Evolutionary conservation across 1,140 invertebrate genomes (phyloP), one percentile per base, ranked within the genome.

Genomic region (Drosophila obscura): DNA sequence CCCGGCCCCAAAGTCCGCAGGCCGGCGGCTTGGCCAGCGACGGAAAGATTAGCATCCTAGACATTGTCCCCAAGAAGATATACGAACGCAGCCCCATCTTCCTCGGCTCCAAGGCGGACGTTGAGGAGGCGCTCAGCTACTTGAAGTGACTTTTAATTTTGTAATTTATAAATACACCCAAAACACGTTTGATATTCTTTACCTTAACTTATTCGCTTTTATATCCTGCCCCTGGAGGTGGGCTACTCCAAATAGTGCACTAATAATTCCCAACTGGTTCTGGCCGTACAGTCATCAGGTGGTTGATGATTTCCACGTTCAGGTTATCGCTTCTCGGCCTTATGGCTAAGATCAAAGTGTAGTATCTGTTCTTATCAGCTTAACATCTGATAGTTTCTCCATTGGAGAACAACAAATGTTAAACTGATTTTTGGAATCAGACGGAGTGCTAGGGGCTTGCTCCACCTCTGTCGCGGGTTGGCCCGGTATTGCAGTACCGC

Each of bases 41-140:
- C 88, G 99, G 98, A 2, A 93, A 94, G 63, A 95, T 95, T n/a
- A 94, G 95, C 24, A 97, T 99, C 87, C 93, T 99, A 62, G 98
- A 99, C 90, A 94, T 99, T 55, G 87, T 96, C 13, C 99, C 99
- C 0, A 93, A 94, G 57, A 92, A 92, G 22, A 97, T 99, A 73
- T 99, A 99, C 92, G 95, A 99, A 92, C 93, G 98, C 65, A 94
- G 95, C 15, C 98, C 99, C 0, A 97, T 99, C 77, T 98, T 97
- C 92, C 93, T 99, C 51, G 99, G 99, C 15, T 99, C 98, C 0
- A 95, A 94, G 79, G 95, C 97, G 4, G 99, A 99, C 92, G 98
- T 99, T 5, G 93, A 97, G 88, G 98, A 99, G 81, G 92, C 96
- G 9, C 90, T 96, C 9, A 92, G 93, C 19, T 92, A 94, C 59